These are phyloP conservation scores for Strongylocentrotus purpuratus DNA, from an alignment of 35 echinoderm and acorn worm genomes.

Conservation along the genomic window DNA sequence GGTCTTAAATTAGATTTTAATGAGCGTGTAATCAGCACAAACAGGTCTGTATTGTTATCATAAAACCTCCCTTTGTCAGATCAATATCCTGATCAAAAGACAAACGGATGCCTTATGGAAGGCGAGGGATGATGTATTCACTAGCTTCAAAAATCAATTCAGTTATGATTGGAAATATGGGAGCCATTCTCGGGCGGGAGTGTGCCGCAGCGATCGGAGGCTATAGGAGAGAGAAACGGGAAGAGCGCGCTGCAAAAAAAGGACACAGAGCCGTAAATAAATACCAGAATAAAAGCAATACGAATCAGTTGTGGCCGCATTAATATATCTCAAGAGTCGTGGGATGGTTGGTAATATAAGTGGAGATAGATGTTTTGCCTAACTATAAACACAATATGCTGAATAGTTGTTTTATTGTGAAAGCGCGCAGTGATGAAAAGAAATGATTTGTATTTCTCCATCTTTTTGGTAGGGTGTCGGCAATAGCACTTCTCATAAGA, in stretches of 20 bases:
- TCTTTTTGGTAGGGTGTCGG: neutral
- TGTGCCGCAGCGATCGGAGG: neutral
- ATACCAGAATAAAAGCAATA: neutral
- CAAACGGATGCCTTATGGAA: neutral
- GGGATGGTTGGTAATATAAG: neutral
- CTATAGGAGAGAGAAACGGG: neutral
- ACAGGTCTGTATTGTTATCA: neutral
- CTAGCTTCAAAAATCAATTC: neutral
- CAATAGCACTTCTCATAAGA: too few species aligned
- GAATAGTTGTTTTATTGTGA: neutral
- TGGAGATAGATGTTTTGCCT: neutral
- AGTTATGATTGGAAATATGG: neutral
- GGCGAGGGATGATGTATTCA: neutral
- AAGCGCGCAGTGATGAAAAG: neutral
- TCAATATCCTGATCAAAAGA: neutral
- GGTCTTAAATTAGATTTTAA: constrained; percentile 14
- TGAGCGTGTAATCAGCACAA: neutral
- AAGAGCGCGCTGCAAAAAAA: neutral
- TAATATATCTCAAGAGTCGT: neutral
- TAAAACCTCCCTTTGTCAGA: neutral
- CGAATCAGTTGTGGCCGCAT: neutral
- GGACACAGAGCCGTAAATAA: neutral
- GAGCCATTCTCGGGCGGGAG: neutral
- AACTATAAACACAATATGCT: neutral
- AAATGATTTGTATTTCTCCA: neutral